A percentile compares a stretch with the other conserved stretches of the same genome.
phyloP scores from a whole-genome alignment of 2,113 vertebrate species.

The Falco punctatus region DNA sequence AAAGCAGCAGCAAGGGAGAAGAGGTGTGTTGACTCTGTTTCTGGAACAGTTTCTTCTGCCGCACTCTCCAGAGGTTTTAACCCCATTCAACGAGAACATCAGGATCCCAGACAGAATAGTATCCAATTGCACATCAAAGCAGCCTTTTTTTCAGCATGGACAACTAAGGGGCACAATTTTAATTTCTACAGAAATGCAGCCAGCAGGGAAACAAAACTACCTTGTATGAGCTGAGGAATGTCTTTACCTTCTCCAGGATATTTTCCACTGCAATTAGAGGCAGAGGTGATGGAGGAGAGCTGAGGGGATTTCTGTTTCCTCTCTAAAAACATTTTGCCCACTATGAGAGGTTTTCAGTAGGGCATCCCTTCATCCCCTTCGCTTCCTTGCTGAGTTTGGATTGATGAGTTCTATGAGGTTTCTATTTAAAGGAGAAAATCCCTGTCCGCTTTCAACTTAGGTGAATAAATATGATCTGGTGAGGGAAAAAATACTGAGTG shows the following conservation, averaged over 20 bases:
- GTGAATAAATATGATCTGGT: slow-evolving; percentile 10
- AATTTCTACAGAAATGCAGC: slow-evolving; percentile 51
- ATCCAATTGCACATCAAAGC: slow-evolving; percentile 64
- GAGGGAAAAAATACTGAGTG: not conserved
- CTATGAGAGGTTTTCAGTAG: not conserved
- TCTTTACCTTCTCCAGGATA: slow-evolving; percentile 30
- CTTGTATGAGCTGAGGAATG: slow-evolving; percentile 23
- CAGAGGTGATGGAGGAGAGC: not conserved
- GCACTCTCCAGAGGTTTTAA: not conserved
- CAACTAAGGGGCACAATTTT: slow-evolving; percentile 48
- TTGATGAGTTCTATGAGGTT: not conserved
- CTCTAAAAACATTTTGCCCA: not conserved
- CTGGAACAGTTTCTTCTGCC: slow-evolving; percentile 10
- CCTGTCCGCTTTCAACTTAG: not conserved
- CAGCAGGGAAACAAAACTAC: slow-evolving; percentile 32
- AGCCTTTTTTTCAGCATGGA: not conserved
- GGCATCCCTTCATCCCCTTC: not conserved
- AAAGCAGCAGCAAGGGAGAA: slow-evolving; percentile 25
- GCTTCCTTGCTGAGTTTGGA: not conserved
- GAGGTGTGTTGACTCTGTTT: slow-evolving; percentile 11
- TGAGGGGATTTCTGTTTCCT: not conserved
- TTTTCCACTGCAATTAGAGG: slow-evolving; percentile 7
- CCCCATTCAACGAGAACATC: not conserved
- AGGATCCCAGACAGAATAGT: slow-evolving; percentile 33
- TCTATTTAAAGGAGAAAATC: slow-evolving; percentile 49